A percentile compares a stretch with the other conserved stretches of the same genome.
phyloP scores from a whole-genome alignment of 1,140 invertebrate species.

The Nephotettix cincticeps region DNA sequence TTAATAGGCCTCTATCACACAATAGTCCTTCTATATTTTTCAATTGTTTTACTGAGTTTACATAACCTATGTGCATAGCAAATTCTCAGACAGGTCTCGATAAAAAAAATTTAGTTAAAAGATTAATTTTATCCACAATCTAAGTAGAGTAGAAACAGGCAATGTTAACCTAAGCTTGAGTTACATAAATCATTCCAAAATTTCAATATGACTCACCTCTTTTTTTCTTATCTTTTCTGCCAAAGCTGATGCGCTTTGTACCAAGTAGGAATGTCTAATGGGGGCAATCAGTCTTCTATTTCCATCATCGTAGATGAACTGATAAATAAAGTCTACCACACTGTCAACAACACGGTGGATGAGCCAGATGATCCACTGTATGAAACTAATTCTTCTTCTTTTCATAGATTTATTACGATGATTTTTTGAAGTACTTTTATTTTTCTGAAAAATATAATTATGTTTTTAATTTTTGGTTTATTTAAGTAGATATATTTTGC shows the following conservation, averaged over 20 bases:
- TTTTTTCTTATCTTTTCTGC: slow-evolving; percentile 61
- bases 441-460: slow-evolving; percentile 9
- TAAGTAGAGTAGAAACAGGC: no score
- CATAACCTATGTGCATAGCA: no score
- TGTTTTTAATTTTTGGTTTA: no score
- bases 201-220: slow-evolving; percentile 42
- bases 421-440: neutral
- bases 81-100: no score
- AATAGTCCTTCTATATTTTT: no score
- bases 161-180: no score
- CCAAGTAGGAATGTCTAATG: slow-evolving; percentile 56
- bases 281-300: slow-evolving; percentile 54
- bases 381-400: neutral
- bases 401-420: neutral
- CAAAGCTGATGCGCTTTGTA: slow-evolving; percentile 63
- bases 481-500: no score
- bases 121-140: no score
- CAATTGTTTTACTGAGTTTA: no score
- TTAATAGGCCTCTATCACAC: no score
- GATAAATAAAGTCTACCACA: slow-evolving; percentile 51
- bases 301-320: slow-evolving; percentile 41
- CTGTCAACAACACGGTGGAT: slow-evolving; percentile 44
- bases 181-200: slow-evolving; percentile 9
- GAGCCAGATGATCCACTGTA: neutral
- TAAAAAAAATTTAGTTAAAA: no score